Evolutionary conservation across 2,888 invertebrate genomes (phyloP).

Genomic region (Aspidiotus destructor): DNA sequence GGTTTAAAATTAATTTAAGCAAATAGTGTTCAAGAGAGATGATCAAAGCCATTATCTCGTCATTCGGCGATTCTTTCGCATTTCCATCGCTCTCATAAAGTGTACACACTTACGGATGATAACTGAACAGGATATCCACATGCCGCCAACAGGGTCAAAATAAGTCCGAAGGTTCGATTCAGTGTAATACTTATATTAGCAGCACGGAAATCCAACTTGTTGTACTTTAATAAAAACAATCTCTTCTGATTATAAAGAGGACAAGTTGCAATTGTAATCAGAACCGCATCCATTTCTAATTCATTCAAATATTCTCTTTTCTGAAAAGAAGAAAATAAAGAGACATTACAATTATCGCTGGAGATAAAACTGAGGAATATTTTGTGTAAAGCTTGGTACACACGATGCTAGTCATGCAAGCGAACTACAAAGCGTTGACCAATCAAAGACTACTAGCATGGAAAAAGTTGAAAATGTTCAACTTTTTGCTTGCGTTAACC

Average conservation of each 20-base stretch:
- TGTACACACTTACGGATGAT: slow-evolving; percentile 9
- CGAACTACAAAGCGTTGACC: too few species aligned
- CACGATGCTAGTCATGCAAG: too few species aligned
- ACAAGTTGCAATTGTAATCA: slow-evolving; percentile 16
- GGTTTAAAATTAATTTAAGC: background rate
- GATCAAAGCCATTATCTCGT: too few species aligned
- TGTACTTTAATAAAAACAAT: background rate
- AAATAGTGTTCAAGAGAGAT: too few species aligned
- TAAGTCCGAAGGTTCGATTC: slow-evolving; percentile 16
- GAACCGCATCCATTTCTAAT: slow-evolving; percentile 27
- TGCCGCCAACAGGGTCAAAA: slow-evolving; percentile 19
- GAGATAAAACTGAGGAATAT: too few species aligned
- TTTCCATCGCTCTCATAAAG: background rate
- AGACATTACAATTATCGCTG: background rate
- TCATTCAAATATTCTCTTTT: slow-evolving; percentile 14
- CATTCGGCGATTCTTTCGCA: too few species aligned
- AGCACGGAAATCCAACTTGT: slow-evolving; percentile 8
- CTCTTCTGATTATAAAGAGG: slow-evolving; percentile 13
- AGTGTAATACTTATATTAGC: slow-evolving; percentile 18
- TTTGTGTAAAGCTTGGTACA: too few species aligned
- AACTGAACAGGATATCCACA: slow-evolving; percentile 28
- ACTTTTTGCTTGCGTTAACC: too few species aligned
- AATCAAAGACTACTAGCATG: too few species aligned
- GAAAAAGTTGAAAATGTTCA: too few species aligned
- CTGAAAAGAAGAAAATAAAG: slow-evolving; percentile 5